Base-by-base conservation (phyloP, 1,140 invertebrate species). In the Tetramorium simillimum region DNA sequence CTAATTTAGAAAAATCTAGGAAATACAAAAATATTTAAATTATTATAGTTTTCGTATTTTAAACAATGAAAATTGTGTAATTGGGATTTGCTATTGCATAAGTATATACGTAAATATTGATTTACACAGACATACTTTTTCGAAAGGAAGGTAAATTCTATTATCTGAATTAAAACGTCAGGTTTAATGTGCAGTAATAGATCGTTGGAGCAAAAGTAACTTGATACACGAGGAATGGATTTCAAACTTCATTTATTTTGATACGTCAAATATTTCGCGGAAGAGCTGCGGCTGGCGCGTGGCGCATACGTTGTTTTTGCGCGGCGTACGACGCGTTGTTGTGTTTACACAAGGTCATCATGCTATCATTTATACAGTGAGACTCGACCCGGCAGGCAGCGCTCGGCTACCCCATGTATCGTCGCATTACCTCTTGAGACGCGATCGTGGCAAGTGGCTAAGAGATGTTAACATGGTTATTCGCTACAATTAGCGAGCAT, bases 291-390 rank as follows among this genome's bases (percentile, higher is more conserved):
- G 37, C 37, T 67, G 37, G 63, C 63, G 37, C 63, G 37, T 67
- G 63, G 63, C 63, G 37, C 37, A 10, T 40, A 40, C 37, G 53
- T 67, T 40, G 63, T 40, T 65, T 65, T 65, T 40, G 33, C 63
- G 33, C 33, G 63, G 33, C 18, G 63, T 6, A 63, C 28, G 28
- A 16, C 9, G 1, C 33, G 33, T 65, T 65, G 33, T 65, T 65
- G 33, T 40, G 33, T 65, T 65, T 67, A 67, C n/a, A 67, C 63
- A 67, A 67, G 63, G 63, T 67, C 63, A n/a, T 12, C 33, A n/a
- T 9, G 63, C 63, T 67, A 67, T 67, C 37, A 67, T 67, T 67
- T 33, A n/a, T 33, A 67, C 37, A 21, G n/a, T 21, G 63, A 46
- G 37, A 46, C 62, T 37, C 33, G 63, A 67, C 0, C 63, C 63